Conservation (phyloP, 2,113 vertebrate genomes). For the Orcinus orca region DNA sequence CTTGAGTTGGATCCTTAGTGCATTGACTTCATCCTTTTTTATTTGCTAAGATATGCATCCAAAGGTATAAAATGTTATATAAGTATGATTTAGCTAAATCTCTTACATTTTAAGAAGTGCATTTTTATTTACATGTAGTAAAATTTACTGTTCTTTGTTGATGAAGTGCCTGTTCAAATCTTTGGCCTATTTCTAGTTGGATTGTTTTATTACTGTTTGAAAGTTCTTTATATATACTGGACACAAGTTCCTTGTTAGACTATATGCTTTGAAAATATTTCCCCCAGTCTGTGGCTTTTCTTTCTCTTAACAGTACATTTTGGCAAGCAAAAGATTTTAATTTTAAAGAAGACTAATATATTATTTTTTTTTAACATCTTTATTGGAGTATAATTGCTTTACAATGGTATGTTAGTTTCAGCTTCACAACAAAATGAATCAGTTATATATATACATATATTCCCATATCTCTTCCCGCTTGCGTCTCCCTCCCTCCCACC, state of each 20-base stretch:
- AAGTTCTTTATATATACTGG: not conserved
- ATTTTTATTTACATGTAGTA: constrained; percentile 19
- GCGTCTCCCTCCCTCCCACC: no score
- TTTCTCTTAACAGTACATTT: not conserved
- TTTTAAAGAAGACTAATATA: not conserved
- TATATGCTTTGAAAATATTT: not conserved
- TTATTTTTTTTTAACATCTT: no score
- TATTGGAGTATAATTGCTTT: no score
- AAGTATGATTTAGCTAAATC: not conserved
- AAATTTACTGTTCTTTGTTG: not conserved
- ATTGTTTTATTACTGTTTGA: not conserved
- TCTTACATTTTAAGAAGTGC: not conserved
- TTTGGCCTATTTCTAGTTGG: constrained; percentile 5
- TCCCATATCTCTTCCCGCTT: no score
- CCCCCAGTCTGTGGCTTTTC: not conserved
- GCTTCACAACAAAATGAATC: no score
- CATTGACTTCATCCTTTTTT: not conserved
- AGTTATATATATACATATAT: no score
- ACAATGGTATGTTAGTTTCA: no score
- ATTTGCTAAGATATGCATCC: not conserved
- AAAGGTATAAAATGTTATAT: not conserved
- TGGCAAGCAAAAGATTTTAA: constrained; percentile 12
- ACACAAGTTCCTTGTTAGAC: not conserved
- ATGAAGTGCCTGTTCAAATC: not conserved
- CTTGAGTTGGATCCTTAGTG: not conserved